Evolutionary conservation across 2,888 invertebrate genomes (phyloP), one percentile per base, ranked within the genome.

Genomic region (Xanthostigma xanthostigma): DNA sequence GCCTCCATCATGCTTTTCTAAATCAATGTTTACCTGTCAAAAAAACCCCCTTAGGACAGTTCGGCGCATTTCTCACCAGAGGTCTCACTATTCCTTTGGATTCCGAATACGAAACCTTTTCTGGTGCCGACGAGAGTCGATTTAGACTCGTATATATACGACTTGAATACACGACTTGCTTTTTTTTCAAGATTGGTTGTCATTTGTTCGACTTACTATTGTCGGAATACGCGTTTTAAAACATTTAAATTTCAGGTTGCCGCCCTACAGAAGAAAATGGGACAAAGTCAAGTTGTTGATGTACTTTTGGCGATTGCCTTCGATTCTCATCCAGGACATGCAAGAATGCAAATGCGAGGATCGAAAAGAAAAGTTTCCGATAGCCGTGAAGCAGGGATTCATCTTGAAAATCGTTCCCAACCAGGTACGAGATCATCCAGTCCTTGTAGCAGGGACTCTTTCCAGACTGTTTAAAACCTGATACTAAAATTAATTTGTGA

Each of bases 301-400:
- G 70, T 61, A 64, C 44, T 66, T 66, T 45, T 71, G 71, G 71
- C 58, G 71, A 36, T 55, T 63, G 10, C 67, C 68, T 0, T 60
- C 63, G 2, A 59, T 68, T 37, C 56, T 55, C 17, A 53, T 66
- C 0, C 61, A 59, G 44, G 62, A 65, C 10, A 60, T 59, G 8
- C 54, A 63, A 49, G 61, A 61, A 44, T 67, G 66, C 44, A 59
- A 54, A 4, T 67, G 67, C 46, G 63, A 64, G 6, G 60, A 65
- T 41, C 56, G 61, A 33, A 63, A 65, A 45, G 55, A 50, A 6
- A 56, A 57, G 5, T n/a, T 39, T n/a, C 37, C 40, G 2, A 40
- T 17, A 36, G 60, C 59, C 49, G 55, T 67, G 4, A 64, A 64
- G 53, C 57, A 60, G 35, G 55, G 62, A 45, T 62, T 68, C 36